phyloP scores from a whole-genome alignment of 1,140 invertebrate species.

The Neotoxoptera formosana region DNA sequence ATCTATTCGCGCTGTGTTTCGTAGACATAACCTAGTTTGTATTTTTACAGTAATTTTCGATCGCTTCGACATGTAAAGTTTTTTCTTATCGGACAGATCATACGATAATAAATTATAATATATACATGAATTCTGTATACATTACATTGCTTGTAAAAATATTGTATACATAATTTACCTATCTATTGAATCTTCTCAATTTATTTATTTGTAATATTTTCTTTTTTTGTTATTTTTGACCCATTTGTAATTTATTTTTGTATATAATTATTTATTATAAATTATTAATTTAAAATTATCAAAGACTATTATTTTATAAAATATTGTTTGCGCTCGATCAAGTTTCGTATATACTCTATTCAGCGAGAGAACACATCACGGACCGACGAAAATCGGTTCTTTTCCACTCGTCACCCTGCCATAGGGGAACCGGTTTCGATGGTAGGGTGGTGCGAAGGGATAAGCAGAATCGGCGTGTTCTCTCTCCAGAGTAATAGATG shows the following conservation, averaged over 20 bases:
- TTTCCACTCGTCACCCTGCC: too few relatives aligned
- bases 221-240: slow-evolving; percentile 40
- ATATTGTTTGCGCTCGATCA: neutral
- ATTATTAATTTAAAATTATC: slow-evolving; percentile 34
- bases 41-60: slow-evolving; percentile 23
- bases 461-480: too few relatives aligned
- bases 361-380: too few relatives aligned
- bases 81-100: slow-evolving; percentile 14
- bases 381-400: too few relatives aligned
- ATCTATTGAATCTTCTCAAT: slow-evolving; percentile 41
- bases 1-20: slow-evolving; percentile 29
- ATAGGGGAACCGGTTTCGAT: too few relatives aligned
- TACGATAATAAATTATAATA: neutral
- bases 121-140: slow-evolving; percentile 15
- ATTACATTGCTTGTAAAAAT: slow-evolving; percentile 42
- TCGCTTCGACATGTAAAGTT: slow-evolving; percentile 22
- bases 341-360: too few relatives aligned
- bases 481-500: neutral
- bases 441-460: too few relatives aligned
- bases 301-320: slow-evolving; percentile 5
- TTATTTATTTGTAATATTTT: slow-evolving; percentile 31
- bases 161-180: slow-evolving; percentile 30
- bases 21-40: slow-evolving; percentile 38
- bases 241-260: slow-evolving; percentile 41
- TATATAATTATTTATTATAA: slow-evolving; percentile 46